phyloP scores from a whole-genome alignment of 2,888 invertebrate species.

The Coelinius sp. region DNA sequence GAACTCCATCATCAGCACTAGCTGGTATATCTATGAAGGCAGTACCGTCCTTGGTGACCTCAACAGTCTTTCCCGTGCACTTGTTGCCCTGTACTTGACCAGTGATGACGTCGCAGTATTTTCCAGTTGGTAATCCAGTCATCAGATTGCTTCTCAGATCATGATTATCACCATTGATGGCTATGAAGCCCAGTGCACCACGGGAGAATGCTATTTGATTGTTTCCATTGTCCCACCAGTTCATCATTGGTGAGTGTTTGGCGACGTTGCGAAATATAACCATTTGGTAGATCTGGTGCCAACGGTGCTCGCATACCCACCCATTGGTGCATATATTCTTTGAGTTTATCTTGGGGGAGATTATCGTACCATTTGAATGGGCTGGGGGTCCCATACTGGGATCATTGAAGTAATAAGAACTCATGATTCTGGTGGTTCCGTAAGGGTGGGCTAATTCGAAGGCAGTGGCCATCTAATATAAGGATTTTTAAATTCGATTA shows the following conservation, averaged over 20 bases:
- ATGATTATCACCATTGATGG: conserved; percentile 79
- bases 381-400: conserved; percentile 66
- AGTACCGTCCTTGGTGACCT: conserved; percentile 75
- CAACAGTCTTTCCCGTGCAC: conserved; percentile 79
- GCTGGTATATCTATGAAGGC: conserved; percentile 74
- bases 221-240: conserved; percentile 72
- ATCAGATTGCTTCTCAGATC: conserved; percentile 75
- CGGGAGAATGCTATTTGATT: conserved; percentile 67
- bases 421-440: conserved; percentile 74
- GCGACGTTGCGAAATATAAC: conserved; percentile 67
- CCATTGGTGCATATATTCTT: conserved; percentile 63
- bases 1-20: conserved; percentile 76
- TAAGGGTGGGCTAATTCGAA: conserved; percentile 76
- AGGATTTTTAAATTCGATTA: no score
- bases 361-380: conserved; percentile 63
- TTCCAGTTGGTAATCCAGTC: conserved; percentile 82
- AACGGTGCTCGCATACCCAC: conserved; percentile 70
- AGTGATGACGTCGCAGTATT: conserved; percentile 88
- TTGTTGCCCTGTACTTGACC: conserved; percentile 74
- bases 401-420: conserved; percentile 71
- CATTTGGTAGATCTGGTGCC: conserved; percentile 68
- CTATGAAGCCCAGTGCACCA: conserved; percentile 75
- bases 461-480: conserved; percentile 73
- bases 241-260: conserved; percentile 54
- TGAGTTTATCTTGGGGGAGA: conserved; percentile 65